Conservation (phyloP, 2,797 vertebrate species). For the Uromys caudimaculatus region DNA sequence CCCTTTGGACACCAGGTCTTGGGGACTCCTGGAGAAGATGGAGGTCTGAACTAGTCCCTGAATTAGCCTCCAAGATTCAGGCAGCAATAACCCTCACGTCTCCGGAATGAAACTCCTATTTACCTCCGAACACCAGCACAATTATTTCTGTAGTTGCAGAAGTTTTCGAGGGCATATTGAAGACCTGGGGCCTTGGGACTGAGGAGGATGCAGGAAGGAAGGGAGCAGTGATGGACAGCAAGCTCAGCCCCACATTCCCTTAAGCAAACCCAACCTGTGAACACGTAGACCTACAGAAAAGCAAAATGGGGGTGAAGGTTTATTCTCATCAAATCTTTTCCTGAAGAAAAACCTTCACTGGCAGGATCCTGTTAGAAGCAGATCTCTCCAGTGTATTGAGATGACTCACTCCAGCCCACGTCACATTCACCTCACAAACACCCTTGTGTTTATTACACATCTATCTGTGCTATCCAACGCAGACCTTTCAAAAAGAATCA, state of each 20-base stretch:
- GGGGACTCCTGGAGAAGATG: background rate
- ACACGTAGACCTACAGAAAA: background rate
- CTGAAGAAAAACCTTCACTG: conserved; percentile 25
- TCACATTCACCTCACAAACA: conserved; percentile 46
- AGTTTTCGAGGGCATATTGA: conserved; percentile 58
- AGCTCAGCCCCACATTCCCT: background rate
- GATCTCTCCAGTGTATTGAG: background rate
- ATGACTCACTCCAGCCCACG: conserved; percentile 25
- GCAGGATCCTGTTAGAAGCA: background rate
- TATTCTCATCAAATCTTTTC: conserved; percentile 31
- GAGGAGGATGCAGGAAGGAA: background rate
- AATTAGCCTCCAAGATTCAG: background rate
- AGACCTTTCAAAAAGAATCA: conserved; percentile 45
- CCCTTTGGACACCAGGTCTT: background rate
- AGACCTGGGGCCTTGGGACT: conserved; percentile 24
- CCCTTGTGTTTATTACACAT: background rate
- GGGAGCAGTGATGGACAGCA: conserved; percentile 11
- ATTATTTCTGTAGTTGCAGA: conserved; percentile 26
- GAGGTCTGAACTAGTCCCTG: background rate
- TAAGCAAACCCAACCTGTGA: background rate
- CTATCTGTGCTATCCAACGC: background rate
- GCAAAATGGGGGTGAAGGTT: background rate
- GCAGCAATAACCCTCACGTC: conserved; percentile 13
- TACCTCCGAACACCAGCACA: conserved; percentile 41
- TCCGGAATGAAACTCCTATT: conserved; percentile 56